Conservation (phyloP, 2,888 invertebrate genomes). For the Busseola fusca region DNA sequence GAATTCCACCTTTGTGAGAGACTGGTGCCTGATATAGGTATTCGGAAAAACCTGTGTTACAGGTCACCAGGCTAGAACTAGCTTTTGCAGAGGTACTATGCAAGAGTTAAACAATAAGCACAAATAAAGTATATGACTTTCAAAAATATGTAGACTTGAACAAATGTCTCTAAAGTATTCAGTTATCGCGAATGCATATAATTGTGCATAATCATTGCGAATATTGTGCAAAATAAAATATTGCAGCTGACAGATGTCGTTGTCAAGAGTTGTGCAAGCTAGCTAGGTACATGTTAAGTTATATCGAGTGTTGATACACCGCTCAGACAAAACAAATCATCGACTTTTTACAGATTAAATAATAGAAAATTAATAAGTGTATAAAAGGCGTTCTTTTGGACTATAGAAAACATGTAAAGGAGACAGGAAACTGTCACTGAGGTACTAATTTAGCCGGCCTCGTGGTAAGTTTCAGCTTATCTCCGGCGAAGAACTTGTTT, state of each 20-base stretch:
- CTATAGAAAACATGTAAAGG: slow-evolving; percentile 71
- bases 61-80: too few species aligned
- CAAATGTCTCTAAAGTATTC: slow-evolving; percentile 1
- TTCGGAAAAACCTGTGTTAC: too few species aligned
- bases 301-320: not conserved
- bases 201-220: not conserved
- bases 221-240: slow-evolving; percentile 1
- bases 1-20: too few species aligned
- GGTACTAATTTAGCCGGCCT: slow-evolving; percentile 84
- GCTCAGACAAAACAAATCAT: not conserved
- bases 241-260: not conserved
- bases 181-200: not conserved
- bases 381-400: slow-evolving; percentile 50
- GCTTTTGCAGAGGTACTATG: too few species aligned
- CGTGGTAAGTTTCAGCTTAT: slow-evolving; percentile 86
- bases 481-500: slow-evolving; percentile 83
- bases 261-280: slow-evolving; percentile 14
- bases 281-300: slow-evolving; percentile 2
- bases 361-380: slow-evolving; percentile 44
- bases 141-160: slow-evolving; percentile 5
- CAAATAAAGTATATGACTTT: not conserved
- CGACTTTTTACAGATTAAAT: too few species aligned
- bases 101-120: too few species aligned
- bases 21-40: too few species aligned
- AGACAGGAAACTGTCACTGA: slow-evolving; percentile 86